Evolutionary conservation across 2,888 invertebrate species (phyloP), one percentile per base, ranked within the genome.

Genomic region (Poecilus cupreus): DNA sequence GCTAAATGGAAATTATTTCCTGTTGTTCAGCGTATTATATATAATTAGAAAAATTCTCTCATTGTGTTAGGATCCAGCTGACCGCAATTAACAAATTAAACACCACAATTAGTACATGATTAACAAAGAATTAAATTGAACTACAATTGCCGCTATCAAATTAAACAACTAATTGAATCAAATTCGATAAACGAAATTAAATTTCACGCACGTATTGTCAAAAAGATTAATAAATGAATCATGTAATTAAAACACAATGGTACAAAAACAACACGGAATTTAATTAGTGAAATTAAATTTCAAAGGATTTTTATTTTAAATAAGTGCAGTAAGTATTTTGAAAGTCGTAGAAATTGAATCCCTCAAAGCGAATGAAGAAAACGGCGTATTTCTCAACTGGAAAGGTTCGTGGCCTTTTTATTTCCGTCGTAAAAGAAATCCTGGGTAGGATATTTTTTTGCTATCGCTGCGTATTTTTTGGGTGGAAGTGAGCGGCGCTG

Each of bases 111-210:
- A 68, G 16, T 37, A 13, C 39, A 18, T 10, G 18, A 37, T 68
- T 37, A 39, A 37, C 16, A 49, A 49, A 51, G 49, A 24, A 75
- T 51, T 49, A 75, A 75, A 51, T 51, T 51, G 16, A 51, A 26
- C 51, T 4, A 26, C 75, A 46, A 75, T 75, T 46, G 37, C 6
- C 11, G 49, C 26, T 43, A 72, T 72, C 18, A 20, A 43, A 72
- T 72, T 72, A 72, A 74, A 43, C 46, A 24, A 46, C 8, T 74
- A 74, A 74, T 74, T 75, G 54, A 26, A 75, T 26, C 10, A 75
- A 75, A 49, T 75, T 75, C 54, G 54, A 75, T 54, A 75, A 74
- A 74, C 22, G 74, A 46, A 74, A 74, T 74, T 18, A 74, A 39
- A 46, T 22, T 20, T 74, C 49, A 49, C 49, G 49, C 49, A 8